Conservation (phyloP, 2,888 invertebrate species). For the Bembecia ichneumoniformis region DNA sequence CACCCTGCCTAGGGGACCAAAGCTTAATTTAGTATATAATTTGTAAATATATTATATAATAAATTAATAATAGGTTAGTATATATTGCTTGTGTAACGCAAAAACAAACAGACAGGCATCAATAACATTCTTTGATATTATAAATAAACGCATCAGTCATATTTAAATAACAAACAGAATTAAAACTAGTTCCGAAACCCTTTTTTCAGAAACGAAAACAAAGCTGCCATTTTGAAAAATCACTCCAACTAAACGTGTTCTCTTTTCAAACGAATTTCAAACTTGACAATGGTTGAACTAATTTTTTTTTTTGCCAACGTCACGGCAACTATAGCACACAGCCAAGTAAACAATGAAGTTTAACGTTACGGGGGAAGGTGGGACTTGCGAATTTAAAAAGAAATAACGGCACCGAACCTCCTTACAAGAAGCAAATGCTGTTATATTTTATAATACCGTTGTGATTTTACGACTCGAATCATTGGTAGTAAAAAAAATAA, state of each 20-base stretch:
- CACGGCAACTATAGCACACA: constrained; percentile 34
- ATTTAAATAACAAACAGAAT: not conserved
- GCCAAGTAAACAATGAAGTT: constrained; percentile 29
- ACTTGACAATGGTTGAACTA: constrained; percentile 36
- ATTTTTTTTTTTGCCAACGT: constrained; percentile 41
- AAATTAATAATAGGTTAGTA: too few relatives aligned
- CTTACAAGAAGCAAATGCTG: not conserved
- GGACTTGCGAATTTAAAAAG: constrained; percentile 8
- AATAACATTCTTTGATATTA: too few relatives aligned
- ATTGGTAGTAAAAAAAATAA: constrained; percentile 25
- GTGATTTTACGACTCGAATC: constrained; percentile 17
- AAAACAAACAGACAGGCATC: too few relatives aligned
- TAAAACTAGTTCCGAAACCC: not conserved
- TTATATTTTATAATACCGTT: constrained; percentile 11
- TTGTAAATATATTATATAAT: too few relatives aligned
- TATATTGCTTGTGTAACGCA: too few relatives aligned
- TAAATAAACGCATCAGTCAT: not conserved
- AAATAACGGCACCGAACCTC: constrained; percentile 3
- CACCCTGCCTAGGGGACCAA: too few relatives aligned
- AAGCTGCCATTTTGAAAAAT: constrained; percentile 30
- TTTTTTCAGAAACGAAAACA: constrained; percentile 7
- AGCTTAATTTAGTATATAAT: too few relatives aligned
- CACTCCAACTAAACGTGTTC: constrained; percentile 32
- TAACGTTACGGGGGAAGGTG: constrained; percentile 14
- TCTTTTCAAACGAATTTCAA: constrained; percentile 26